Conservation (phyloP, 2,888 invertebrate species). For the Amphipoea oculea region DNA sequence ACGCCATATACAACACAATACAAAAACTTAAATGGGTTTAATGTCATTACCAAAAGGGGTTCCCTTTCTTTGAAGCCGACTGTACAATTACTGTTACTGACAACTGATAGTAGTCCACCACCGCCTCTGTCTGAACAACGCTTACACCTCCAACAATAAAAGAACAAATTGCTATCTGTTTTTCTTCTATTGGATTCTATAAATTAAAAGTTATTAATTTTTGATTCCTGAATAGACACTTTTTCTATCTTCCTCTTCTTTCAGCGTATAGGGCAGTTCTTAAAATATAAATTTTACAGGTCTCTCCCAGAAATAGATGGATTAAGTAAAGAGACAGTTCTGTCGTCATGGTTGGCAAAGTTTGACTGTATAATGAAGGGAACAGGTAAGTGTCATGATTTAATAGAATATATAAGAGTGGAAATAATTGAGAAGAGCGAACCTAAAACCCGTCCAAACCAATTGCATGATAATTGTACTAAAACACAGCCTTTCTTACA, state of each 20-base stretch:
- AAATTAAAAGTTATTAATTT: neutral
- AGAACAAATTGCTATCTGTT: neutral
- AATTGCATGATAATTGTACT: constrained; percentile 16
- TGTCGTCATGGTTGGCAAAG: constrained; percentile 99
- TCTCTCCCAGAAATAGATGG: constrained; percentile 99
- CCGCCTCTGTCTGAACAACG: neutral
- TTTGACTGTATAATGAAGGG: constrained; percentile 99
- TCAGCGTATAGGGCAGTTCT: neutral
- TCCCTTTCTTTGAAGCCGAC: too few relatives aligned
- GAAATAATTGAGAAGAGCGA: constrained; percentile 60
- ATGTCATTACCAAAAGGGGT: too few relatives aligned
- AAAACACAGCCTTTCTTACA: neutral
- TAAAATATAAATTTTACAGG: constrained; percentile 85
- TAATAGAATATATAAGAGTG: constrained; percentile 31
- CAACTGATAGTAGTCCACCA: neutral
- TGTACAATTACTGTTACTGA: neutral
- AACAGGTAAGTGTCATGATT: constrained; percentile 86
- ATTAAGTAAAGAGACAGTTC: constrained; percentile 99
- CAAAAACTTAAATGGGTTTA: too few relatives aligned
- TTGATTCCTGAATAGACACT: neutral
- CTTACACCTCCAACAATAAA: neutral
- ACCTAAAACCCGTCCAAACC: constrained; percentile 13
- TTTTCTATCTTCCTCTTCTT: constrained; percentile 3
- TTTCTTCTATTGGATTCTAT: neutral
- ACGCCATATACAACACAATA: too few relatives aligned